Conservation (phyloP, 2,797 vertebrate genomes). For the Mormyrus proboscirostris region DNA sequence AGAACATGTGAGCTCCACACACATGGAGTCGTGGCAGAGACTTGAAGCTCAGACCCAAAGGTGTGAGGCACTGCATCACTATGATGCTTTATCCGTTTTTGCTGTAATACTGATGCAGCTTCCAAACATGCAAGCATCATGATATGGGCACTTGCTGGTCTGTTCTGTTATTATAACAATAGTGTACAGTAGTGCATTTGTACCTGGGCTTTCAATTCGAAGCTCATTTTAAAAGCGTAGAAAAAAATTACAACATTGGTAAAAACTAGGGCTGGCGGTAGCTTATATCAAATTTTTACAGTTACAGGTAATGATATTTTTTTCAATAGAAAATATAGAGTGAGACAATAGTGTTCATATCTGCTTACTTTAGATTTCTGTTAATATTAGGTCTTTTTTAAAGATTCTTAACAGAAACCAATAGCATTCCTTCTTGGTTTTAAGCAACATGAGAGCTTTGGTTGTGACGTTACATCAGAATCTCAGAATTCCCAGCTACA, state of each 20-base stretch:
- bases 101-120: neutral
- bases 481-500: neutral
- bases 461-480: neutral
- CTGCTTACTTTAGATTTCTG: neutral
- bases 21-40: neutral
- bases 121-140: neutral
- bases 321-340: neutral
- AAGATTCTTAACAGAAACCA: neutral
- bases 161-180: neutral
- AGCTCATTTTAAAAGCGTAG: neutral
- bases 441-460: neutral
- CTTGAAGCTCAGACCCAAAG: neutral
- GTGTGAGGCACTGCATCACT: neutral
- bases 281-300: neutral
- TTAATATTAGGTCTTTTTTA: neutral
- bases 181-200: neutral
- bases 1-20: neutral
- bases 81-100: neutral
- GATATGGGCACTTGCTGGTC: neutral
- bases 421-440: neutral
- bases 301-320: neutral
- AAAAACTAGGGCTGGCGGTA: neutral
- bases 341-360: neutral
- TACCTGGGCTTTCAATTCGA: neutral
- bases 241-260: neutral